Evolutionary conservation across 2,113 vertebrate genomes (phyloP).

Genomic region (Lucifuga dentata): DNA sequence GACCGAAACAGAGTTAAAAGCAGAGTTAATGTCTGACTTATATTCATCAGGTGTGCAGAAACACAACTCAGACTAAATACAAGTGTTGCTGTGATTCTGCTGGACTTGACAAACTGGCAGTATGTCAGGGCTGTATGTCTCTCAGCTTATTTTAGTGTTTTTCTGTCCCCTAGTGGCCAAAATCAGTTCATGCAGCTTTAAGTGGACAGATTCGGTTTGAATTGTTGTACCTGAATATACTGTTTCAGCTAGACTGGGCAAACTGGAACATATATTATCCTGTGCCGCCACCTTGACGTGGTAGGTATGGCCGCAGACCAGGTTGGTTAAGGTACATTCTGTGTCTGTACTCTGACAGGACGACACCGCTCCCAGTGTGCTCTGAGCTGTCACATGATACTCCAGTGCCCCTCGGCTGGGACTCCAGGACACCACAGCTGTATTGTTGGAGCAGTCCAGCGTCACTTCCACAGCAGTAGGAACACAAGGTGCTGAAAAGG

Average conservation of each 20-base stretch:
- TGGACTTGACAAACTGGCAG: no score
- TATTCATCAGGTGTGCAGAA: no score
- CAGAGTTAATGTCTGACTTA: no score
- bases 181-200: no score
- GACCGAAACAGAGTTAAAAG: no score
- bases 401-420: slow-evolving; percentile 70
- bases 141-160: no score
- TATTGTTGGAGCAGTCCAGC: slow-evolving; percentile 71
- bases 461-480: slow-evolving; percentile 68
- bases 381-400: slow-evolving; percentile 63
- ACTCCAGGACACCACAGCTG: slow-evolving; percentile 76
- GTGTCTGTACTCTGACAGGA: slow-evolving; percentile 53
- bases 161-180: no score
- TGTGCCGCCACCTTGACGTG: slow-evolving; percentile 73
- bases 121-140: no score
- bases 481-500: slow-evolving; percentile 79
- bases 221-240: slow-evolving; percentile 77
- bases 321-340: slow-evolving; percentile 65
- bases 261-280: slow-evolving; percentile 76
- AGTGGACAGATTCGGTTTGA: not conserved
- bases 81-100: no score
- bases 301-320: slow-evolving; percentile 77
- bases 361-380: slow-evolving; percentile 13
- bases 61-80: no score
- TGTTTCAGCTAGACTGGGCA: slow-evolving; percentile 62